Evolutionary conservation across 2,888 invertebrate genomes (phyloP).

Genomic region (Campoplex nolae): DNA sequence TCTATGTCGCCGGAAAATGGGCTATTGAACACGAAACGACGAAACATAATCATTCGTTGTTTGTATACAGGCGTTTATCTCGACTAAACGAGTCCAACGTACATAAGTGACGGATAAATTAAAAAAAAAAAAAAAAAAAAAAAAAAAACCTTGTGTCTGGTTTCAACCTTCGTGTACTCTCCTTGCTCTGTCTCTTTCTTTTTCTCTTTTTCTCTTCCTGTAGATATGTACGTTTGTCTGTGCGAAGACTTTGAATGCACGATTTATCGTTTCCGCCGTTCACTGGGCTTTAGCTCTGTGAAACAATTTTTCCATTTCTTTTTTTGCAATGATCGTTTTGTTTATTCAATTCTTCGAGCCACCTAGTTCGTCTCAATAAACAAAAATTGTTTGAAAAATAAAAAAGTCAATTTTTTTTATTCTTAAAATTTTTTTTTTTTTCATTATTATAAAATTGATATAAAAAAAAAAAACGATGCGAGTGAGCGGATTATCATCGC

Average conservation of each 20-base stretch:
- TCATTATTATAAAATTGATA: too few species aligned
- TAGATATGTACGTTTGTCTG: constrained; percentile 13
- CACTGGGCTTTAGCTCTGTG: constrained; percentile 6
- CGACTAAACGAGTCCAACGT: constrained; percentile 23
- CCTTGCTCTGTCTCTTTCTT: background rate
- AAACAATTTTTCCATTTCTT: constrained; percentile 25
- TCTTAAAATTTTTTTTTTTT: too few species aligned
- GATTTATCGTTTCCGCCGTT: constrained; percentile 54
- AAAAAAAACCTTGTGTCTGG: background rate
- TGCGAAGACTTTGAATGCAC: constrained; percentile 4
- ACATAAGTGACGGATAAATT: constrained; percentile 22
- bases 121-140: constrained; percentile 14
- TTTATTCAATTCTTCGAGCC: background rate
- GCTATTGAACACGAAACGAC: background rate
- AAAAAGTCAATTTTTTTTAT: background rate
- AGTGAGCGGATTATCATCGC: background rate
- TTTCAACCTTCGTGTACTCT: constrained; percentile 20
- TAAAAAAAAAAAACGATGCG: too few species aligned
- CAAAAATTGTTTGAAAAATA: background rate
- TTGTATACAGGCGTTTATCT: background rate
- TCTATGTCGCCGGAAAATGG: background rate
- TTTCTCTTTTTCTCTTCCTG: background rate
- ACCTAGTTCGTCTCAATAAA: background rate
- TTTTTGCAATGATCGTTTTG: background rate
- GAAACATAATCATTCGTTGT: constrained; percentile 29